Evolutionary conservation across 1,140 invertebrate species (phyloP).

Genomic region (Drosophila takahashii): DNA sequence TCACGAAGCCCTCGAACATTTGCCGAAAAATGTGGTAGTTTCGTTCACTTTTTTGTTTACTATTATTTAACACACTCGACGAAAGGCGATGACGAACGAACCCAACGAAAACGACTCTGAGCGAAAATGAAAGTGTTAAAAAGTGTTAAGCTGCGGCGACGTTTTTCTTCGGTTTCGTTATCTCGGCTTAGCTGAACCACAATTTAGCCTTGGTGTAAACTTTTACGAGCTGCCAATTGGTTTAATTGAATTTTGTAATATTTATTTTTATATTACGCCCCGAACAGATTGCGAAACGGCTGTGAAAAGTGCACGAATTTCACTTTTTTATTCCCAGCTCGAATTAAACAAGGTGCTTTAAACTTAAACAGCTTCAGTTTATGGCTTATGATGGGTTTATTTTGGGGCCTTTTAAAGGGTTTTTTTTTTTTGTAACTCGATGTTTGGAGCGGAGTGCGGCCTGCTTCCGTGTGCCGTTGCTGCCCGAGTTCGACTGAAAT

Average conservation of each 20-base stretch:
- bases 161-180: constrained; percentile 28
- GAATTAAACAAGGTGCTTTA: constrained; percentile 17
- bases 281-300: constrained; percentile 29
- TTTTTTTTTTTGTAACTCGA: constrained; percentile 13
- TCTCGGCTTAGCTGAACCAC: constrained; percentile 18
- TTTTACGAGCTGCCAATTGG: constrained; percentile 48
- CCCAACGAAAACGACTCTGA: constrained; percentile 35
- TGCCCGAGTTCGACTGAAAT: constrained; percentile 81
- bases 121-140: constrained; percentile 80
- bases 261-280: constrained; percentile 49
- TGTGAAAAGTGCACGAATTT: constrained; percentile 36
- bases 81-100: constrained; percentile 47
- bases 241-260: constrained; percentile 65
- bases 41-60: constrained; percentile 65
- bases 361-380: constrained; percentile 23
- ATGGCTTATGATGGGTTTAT: constrained; percentile 3
- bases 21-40: constrained; percentile 44
- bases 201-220: constrained; percentile 40
- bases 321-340: constrained; percentile 40
- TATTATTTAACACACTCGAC: constrained; percentile 78
- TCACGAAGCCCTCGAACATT: constrained; percentile 38
- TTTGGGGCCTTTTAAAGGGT: constrained; percentile 7
- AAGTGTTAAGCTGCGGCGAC: constrained; percentile 40
- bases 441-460: constrained; percentile 42
- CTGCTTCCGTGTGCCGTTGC: constrained; percentile 79